Evolutionary conservation across 1,140 invertebrate genomes (phyloP), one percentile per base, ranked within the genome.

Genomic region (Caerostris extrusa): DNA sequence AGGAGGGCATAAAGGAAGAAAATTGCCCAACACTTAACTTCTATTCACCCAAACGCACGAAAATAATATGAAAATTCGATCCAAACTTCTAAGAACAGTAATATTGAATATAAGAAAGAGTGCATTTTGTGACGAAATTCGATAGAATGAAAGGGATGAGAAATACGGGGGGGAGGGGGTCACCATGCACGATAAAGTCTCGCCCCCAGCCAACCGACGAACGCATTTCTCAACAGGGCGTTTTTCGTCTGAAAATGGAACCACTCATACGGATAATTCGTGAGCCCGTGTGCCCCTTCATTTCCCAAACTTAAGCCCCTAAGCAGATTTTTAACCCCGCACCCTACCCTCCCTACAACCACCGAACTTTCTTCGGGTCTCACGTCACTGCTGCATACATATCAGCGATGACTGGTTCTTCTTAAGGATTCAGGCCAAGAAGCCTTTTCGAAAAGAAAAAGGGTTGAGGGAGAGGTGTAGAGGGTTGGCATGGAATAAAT

Each of bases 401-500:
- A 89, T 89, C 61, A 89, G 64, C 58, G 14, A 8, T 14, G 85
- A 89, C 34, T 55, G 64, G 34, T 12, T 56, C 14, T 67, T 71
- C 55, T 89, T 89, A 64, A 67, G 60, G 64, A 89, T 89, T 89
- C 61, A 56, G 50, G 87, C 53, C 87, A 19, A 89, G 53, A 56
- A 71, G 64, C 50, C 64, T 19, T 69, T 89, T 69, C 87, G 61
- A 57, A 89, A n/a, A 34, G 19, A 12, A 34, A 7, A n/a, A n/a
- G 19, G 53, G 81, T 7, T 12, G 2, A 12, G 64, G 34, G 10
- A 56, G n/a, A 1, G 56, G 4, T n/a, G 34, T 19, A 55, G 57
- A 53, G 90, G 12, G 71, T 50, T 77, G n/a, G 90, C 69, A 17
- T 17, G 90, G 90, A 91, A 91, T 91, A 91, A 91, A 91, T 91